Base-by-base conservation (phyloP, 1,140 invertebrate genomes). In the Thaumetopoea pityocampa region DNA sequence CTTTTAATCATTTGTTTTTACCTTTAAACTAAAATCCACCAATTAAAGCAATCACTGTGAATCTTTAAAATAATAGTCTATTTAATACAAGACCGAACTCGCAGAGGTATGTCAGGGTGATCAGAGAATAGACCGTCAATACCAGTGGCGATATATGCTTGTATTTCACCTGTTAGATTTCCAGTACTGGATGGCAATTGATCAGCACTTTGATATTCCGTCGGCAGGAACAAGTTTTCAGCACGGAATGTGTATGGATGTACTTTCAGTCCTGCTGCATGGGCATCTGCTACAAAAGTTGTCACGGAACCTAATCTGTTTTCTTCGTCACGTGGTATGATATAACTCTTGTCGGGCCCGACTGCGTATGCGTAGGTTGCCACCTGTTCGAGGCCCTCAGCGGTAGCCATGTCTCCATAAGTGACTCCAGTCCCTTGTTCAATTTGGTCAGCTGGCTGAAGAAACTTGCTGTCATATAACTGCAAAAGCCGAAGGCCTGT, bases 121-220 rank as follows among this genome's bases (percentile, higher is more conserved):
- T 83, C 79, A 28, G 64, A 41, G 37, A 83, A 83, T 3, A 83
- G 38, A 4, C 79, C 79, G 38, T 83, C 79, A 6, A 83, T 72
- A 3, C 77, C 79, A 9, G 79, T 57, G n/a, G 44, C 64, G 7
- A 84, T 33, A 40, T 63, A 84, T 1, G 60, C 65, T 36, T 36
- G 43, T 19, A 84, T 38, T 46, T 84, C 79, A 18, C 63, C 65
- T 5, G 18, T 11, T 10, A 68, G 41, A 41, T 84, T 51, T 14
- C 79, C 79, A 19, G 68, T 58, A 28, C 42, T 54, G 33, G 36
- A 23, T 1, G 41, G 27, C n/a, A 37, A 28, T 2, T 29, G 7
- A 26, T 66, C 42, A 10, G 29, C 35, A 30, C 35, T 71, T 10
- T 48, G 56, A 42, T 61, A 81, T 40, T 79, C 67, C 22, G 18